A percentile compares a stretch with the other conserved stretches of the same genome.
Conservation (phyloP, 2,113 vertebrate species). For the Hemiscyllium ocellatum region DNA sequence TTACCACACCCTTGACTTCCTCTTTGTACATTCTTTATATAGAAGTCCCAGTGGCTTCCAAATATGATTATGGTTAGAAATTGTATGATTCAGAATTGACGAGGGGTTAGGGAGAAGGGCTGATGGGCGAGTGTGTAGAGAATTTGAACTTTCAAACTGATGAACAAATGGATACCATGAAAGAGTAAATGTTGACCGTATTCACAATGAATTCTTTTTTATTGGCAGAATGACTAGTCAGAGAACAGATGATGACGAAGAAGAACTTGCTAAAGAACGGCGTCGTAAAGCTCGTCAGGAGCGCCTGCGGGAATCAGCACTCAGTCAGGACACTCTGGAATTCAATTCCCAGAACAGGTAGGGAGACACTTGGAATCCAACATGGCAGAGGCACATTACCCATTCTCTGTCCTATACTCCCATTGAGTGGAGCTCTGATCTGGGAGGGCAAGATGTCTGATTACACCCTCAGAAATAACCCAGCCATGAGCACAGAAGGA, state of each 20-base stretch:
- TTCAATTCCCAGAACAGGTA: conserved; percentile 83
- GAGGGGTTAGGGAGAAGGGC: too few relatives aligned
- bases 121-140: background rate
- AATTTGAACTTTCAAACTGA: background rate
- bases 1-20: background rate
- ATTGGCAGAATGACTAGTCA: conserved; percentile 67
- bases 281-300: conserved; percentile 87
- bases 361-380: background rate
- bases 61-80: background rate
- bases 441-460: background rate
- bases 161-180: background rate
- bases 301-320: conserved; percentile 58
- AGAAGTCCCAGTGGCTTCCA: background rate
- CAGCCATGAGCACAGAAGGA: background rate
- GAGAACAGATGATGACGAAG: conserved; percentile 81
- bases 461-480: background rate
- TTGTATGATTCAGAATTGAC: background rate
- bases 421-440: background rate
- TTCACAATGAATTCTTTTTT: background rate
- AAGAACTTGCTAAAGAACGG: conserved; percentile 86
- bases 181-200: background rate
- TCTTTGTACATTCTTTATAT: background rate
- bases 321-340: conserved; percentile 54
- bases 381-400: background rate
- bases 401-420: background rate